phyloP scores from a whole-genome alignment of 2,888 invertebrate genomes.

The Lycophotia porphyrea region DNA sequence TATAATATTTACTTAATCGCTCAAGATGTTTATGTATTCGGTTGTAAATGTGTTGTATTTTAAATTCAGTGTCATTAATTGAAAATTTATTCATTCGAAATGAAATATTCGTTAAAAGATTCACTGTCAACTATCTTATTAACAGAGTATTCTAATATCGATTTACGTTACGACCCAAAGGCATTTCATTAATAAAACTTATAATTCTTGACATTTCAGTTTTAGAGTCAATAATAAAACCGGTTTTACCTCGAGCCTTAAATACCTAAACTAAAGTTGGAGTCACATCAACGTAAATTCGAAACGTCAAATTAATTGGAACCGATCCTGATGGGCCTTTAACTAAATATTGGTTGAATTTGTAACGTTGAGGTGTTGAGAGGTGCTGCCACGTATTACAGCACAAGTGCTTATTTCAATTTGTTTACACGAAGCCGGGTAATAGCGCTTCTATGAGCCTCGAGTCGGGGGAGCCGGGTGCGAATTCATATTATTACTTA shows the following conservation, averaged over 20 bases:
- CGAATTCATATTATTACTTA: constrained; percentile 36
- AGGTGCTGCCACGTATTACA: constrained; percentile 34
- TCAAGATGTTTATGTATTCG: constrained; percentile 7
- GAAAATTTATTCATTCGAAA: constrained; percentile 12
- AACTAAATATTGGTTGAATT: constrained; percentile 57
- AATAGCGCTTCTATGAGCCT: constrained; percentile 28
- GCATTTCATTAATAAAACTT: constrained; percentile 8
- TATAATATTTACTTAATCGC: constrained; percentile 48
- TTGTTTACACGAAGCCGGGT: constrained; percentile 44
- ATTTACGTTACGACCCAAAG: constrained; percentile 12
- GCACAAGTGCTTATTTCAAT: constrained; percentile 56
- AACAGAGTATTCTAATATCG: not conserved
- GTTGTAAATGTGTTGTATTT: not conserved
- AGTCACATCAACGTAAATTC: constrained; percentile 29
- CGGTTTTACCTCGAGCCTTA: constrained; percentile 20
- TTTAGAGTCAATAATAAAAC: constrained; percentile 29
- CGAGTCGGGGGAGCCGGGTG: not conserved
- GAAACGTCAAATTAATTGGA: constrained; percentile 59
- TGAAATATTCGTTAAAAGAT: not conserved
- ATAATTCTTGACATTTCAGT: constrained; percentile 18
- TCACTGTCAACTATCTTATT: constrained; percentile 1
- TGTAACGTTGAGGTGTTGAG: constrained; percentile 41
- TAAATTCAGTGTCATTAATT: not conserved
- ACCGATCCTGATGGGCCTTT: constrained; percentile 45
- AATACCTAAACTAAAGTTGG: constrained; percentile 25